Conservation (phyloP, 2,888 invertebrate species). For the Himalopsyche japonica region DNA sequence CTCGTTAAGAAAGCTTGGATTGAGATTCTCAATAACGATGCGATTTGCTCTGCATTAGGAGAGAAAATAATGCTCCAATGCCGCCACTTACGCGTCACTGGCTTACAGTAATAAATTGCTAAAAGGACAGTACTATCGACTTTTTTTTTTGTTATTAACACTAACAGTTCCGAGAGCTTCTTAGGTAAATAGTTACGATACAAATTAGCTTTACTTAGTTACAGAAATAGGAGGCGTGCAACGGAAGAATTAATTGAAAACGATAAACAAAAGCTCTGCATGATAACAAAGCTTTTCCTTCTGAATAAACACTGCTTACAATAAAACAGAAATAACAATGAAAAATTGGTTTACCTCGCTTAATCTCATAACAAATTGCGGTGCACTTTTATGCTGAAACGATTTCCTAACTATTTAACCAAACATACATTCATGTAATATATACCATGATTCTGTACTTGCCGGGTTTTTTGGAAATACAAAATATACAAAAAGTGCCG, state of each 20-base stretch:
- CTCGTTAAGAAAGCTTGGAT: no score
- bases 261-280: background rate
- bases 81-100: no score
- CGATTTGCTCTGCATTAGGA: no score
- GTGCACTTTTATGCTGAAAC: no score
- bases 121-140: background rate
- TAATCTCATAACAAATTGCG: no score
- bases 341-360: background rate
- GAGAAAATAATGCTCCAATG: no score
- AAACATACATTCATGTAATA: no score
- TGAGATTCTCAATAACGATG: no score
- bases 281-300: background rate
- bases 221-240: background rate
- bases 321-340: background rate
- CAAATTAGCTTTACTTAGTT: background rate
- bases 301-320: background rate
- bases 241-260: background rate
- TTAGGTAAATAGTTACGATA: background rate
- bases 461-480: no score
- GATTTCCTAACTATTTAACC: no score
- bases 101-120: background rate
- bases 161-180: background rate
- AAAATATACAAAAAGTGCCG: no score
- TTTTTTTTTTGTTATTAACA: background rate
- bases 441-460: no score